Conservation (phyloP, 2,113 vertebrate genomes). For the Micronycteris hirsuta region DNA sequence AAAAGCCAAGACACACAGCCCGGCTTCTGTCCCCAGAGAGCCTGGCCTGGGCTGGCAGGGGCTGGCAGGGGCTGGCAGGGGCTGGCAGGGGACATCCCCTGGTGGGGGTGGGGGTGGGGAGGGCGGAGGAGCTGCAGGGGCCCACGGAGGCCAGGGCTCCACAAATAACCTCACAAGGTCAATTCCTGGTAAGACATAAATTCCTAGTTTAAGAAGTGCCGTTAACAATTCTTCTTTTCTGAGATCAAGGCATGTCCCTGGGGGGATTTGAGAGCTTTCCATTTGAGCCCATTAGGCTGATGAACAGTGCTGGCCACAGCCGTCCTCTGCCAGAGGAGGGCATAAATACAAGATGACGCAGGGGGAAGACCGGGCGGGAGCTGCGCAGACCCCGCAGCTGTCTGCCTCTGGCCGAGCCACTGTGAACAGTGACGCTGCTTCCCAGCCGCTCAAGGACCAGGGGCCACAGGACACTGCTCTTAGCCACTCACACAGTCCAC, state of each 20-base stretch:
- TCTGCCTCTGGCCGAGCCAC: not conserved
- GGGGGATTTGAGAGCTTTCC: not conserved
- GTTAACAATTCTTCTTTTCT: not conserved
- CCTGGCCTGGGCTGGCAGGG: too few relatives aligned
- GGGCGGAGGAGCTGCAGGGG: not conserved
- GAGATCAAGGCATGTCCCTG: not conserved
- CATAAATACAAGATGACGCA: not conserved
- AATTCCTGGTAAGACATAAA: slow-evolving; percentile 30
- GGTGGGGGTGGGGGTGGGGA: not conserved
- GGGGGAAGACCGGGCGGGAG: not conserved
- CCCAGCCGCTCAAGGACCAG: not conserved
- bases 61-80: rapidly evolving
- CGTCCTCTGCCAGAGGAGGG: not conserved
- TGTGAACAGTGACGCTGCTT: not conserved
- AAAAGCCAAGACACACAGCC: not conserved
- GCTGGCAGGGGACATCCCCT: rapidly evolving
- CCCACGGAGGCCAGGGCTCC: not conserved
- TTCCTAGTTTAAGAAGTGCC: not conserved
- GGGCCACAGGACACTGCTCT: not conserved
- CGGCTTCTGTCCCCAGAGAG: not conserved
- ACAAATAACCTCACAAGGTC: not conserved
- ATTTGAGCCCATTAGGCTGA: not conserved
- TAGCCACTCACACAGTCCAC: not conserved
- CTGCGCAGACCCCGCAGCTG: not conserved
- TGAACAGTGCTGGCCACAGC: not conserved